Conservation (phyloP, 2,113 vertebrate genomes). For the Hyla sarda region DNA sequence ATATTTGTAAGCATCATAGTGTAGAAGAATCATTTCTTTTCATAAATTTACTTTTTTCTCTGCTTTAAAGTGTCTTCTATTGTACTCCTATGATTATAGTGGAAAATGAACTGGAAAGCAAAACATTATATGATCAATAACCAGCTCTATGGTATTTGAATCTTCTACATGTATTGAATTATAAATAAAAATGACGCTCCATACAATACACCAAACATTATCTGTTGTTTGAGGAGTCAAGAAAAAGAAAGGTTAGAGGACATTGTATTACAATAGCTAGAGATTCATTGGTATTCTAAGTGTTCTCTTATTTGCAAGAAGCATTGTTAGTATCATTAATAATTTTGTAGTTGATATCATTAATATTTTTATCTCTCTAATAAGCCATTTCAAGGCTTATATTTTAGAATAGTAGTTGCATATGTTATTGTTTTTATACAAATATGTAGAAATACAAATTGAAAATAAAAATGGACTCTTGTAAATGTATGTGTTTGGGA, state of each 20-base stretch:
- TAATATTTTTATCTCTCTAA: background rate
- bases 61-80: constrained; percentile 26
- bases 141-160: constrained; percentile 15
- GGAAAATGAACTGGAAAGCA: constrained; percentile 34
- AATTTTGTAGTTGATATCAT: background rate
- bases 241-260: constrained; percentile 20
- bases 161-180: constrained; percentile 51
- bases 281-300: background rate
- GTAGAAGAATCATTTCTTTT: constrained; percentile 16
- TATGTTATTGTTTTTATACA: too few relatives aligned
- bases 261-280: background rate
- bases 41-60: background rate
- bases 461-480: background rate
- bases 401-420: too few relatives aligned
- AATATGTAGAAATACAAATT: background rate
- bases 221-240: constrained; percentile 22
- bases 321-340: background rate
- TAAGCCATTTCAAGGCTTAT: too few relatives aligned
- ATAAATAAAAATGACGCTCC: constrained; percentile 40
- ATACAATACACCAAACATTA: constrained; percentile 38
- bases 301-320: background rate
- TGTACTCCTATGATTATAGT: constrained; percentile 38
- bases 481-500: background rate
- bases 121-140: constrained; percentile 41
- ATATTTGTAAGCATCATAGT: constrained; percentile 31